Conservation (phyloP, 2,113 vertebrate genomes). For the Columba janthina region DNA sequence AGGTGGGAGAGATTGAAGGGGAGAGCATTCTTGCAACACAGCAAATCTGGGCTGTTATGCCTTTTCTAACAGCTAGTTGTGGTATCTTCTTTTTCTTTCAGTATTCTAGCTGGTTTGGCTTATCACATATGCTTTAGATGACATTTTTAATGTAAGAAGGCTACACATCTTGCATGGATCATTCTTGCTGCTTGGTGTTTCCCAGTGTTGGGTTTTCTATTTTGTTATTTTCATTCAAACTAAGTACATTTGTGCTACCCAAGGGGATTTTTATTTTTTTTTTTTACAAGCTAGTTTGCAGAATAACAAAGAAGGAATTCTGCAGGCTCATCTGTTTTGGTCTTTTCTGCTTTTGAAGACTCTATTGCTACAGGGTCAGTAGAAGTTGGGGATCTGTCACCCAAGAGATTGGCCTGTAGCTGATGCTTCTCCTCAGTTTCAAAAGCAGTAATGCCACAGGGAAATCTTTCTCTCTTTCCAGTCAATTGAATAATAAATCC, state of each 20-base stretch:
- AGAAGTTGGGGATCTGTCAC: constrained; percentile 9
- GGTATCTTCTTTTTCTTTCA: not conserved
- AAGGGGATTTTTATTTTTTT: not conserved
- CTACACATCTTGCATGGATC: not conserved
- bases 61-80: not conserved
- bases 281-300: not conserved
- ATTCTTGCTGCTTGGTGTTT: not conserved
- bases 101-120: not conserved
- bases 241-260: not conserved
- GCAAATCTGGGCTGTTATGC: not conserved
- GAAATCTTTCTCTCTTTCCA: constrained; percentile 12
- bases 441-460: not conserved
- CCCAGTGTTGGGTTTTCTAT: not conserved
- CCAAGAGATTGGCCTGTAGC: not conserved
- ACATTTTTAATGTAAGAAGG: not conserved
- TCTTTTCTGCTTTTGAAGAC: constrained; percentile 31
- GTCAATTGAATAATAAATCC: constrained; percentile 50
- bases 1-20: not conserved
- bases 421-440: constrained; percentile 21
- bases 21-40: not conserved
- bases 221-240: not conserved
- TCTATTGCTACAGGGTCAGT: constrained; percentile 1
- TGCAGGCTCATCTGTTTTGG: constrained; percentile 1
- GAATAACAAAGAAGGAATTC: constrained; percentile 50
- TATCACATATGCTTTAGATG: not conserved